Percentiles rank a stretch among this genome's conserved stretches.
These are phyloP conservation scores for Eptesicus fuscus DNA, from an alignment of 2,113 vertebrate species.

Conservation along the genomic window DNA sequence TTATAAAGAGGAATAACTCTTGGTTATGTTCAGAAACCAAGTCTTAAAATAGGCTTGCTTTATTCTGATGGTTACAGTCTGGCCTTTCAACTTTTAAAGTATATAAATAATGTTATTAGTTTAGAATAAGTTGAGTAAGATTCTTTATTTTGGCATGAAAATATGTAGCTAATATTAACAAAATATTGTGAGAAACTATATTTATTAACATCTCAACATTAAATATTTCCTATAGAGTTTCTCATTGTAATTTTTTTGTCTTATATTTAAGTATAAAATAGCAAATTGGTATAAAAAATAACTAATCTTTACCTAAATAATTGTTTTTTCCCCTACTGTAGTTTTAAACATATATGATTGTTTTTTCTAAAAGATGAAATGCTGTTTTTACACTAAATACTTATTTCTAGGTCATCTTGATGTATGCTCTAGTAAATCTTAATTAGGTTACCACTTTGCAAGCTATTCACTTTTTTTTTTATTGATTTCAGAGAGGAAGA, in stretches of 20 bases:
- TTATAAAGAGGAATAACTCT: neutral
- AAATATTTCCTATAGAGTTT: neutral
- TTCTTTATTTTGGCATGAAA: neutral
- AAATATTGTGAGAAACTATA: neutral
- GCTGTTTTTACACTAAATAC: neutral
- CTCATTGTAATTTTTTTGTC: neutral
- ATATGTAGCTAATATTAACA: neutral
- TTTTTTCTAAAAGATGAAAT: constrained; percentile 2
- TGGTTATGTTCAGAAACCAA: neutral
- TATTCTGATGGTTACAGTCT: neutral
- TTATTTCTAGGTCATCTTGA: neutral
- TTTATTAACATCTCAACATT: neutral
- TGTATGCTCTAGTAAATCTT: neutral
- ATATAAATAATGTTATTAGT: neutral
- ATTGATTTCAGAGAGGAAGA: too few relatives aligned
- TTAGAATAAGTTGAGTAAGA: neutral
- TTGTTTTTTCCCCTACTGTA: neutral
- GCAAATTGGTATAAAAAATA: constrained; percentile 4
- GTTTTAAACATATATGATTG: neutral
- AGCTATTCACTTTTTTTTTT: neutral
- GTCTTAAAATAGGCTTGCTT: constrained; percentile 20
- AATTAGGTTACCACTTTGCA: constrained; percentile 29
- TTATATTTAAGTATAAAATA: constrained; percentile 1
- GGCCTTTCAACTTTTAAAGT: neutral
- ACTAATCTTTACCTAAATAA: neutral